Conservation (phyloP, 30 jellyfish, hydroid and myxozoan species). For the Turritopsis dohrnii region DNA sequence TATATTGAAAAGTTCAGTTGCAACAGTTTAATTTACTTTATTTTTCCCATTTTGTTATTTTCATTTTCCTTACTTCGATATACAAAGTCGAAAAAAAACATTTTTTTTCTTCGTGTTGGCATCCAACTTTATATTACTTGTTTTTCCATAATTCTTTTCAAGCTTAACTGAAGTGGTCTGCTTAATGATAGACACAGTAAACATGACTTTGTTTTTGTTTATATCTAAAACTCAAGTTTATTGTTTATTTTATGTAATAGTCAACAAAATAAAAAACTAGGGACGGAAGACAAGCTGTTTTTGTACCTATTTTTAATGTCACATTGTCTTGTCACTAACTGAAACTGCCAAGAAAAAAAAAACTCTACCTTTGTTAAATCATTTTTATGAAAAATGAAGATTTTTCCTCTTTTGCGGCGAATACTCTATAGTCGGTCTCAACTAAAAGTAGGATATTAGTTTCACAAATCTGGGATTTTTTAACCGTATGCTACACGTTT, state of each 20-base stretch:
- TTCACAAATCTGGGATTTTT: background rate
- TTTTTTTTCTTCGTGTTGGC: background rate
- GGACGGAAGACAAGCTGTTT: background rate
- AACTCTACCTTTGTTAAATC: background rate
- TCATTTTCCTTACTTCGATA: background rate
- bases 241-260: background rate
- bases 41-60: background rate
- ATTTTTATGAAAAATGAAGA: background rate
- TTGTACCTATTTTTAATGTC: background rate
- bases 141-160: background rate
- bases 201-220: background rate
- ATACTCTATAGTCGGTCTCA: background rate
- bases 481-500: too few species aligned
- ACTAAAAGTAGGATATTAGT: background rate
- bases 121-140: background rate
- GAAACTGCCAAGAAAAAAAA: background rate
- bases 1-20: background rate
- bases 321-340: background rate
- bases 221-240: background rate
- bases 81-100: background rate
- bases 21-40: too few species aligned
- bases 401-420: background rate
- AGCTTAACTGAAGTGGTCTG: background rate
- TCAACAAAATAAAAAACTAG: background rate
- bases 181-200: background rate